A percentile compares a stretch with the other conserved stretches of the same genome.
Conservation (phyloP, 2,113 vertebrate species). For the Aegithalos caudatus region DNA sequence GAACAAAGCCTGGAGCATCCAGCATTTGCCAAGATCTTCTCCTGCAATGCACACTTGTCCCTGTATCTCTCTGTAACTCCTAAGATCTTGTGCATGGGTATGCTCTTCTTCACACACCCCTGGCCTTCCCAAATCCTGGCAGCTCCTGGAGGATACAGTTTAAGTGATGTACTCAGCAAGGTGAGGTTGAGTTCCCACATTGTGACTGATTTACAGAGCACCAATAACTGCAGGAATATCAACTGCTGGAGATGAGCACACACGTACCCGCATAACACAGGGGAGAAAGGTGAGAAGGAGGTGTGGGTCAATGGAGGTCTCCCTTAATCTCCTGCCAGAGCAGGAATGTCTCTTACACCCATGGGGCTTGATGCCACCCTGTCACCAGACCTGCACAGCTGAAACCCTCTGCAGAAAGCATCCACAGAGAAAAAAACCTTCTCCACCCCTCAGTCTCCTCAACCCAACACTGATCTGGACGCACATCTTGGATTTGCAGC, state of each 20-base stretch:
- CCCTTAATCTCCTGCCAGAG: neutral
- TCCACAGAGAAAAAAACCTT: neutral
- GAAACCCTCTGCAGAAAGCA: neutral
- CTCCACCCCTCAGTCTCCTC: neutral
- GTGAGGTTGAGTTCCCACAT: neutral
- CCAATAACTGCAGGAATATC: neutral
- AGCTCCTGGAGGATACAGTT: neutral
- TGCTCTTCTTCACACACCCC: neutral
- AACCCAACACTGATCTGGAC: neutral
- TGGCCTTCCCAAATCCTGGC: neutral
- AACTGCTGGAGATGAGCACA: neutral
- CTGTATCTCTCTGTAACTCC: neutral
- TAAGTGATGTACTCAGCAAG: neutral
- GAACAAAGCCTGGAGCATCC: neutral
- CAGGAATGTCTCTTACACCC: neutral
- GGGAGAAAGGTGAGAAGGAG: neutral
- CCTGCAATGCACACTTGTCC: neutral
- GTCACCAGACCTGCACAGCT: neutral
- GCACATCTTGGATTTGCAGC: neutral
- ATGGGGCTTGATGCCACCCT: neutral
- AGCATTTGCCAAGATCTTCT: neutral
- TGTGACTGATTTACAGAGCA: neutral
- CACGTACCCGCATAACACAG: accelerated
- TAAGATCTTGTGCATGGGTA: neutral
- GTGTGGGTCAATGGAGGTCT: neutral